Evolutionary conservation across 2,888 invertebrate species (phyloP), one percentile per base, ranked within the genome.

Genomic region (Lithophane leautieri): DNA sequence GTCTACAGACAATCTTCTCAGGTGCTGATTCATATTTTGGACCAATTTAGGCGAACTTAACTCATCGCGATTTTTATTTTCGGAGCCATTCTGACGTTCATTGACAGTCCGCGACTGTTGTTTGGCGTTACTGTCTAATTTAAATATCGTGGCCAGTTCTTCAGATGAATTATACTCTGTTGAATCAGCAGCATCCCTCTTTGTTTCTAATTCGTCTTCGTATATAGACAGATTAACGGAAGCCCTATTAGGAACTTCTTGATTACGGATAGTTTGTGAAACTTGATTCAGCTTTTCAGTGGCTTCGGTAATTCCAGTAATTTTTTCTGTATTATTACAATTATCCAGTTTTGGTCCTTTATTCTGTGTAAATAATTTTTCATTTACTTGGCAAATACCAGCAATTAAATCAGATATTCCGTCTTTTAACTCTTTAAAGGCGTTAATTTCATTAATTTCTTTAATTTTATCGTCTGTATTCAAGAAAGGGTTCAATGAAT

Each of bases 131-230:
- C 87, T 89, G 66, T 94, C 94, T 77, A 95, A 86, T 87, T 97
- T 97, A 90, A 97, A 97, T 88, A 97, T 97, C 87, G 97, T 97
- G 44, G 97, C 97, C 85, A 97, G 93, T 90, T 97, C 97, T 89
- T 97, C 97, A 68, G 97, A 97, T 19, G 97, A 97, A 91, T 97
- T 97, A 89, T 97, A 97, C 91, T 97, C 97, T 75, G 97, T 97
- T 28, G 96, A 92, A 90, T 96, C 96, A 75, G 93, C 91, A 70
- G 91, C 87, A 76, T 96, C 95, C 84, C 91, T 95, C 85, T 93
- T 96, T 81, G 92, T 83, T 89, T 95, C 94, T 90, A 95, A 91
- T 86, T 95, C 94, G 72, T 96, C 94, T 92, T 96, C 96, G 84
- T 96, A 95, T 88, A 96, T 94, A 63, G 96, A 96, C 61, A 95